Evolutionary conservation across 2,797 vertebrate genomes (phyloP).

Genomic region (Onychomys arenicola): DNA sequence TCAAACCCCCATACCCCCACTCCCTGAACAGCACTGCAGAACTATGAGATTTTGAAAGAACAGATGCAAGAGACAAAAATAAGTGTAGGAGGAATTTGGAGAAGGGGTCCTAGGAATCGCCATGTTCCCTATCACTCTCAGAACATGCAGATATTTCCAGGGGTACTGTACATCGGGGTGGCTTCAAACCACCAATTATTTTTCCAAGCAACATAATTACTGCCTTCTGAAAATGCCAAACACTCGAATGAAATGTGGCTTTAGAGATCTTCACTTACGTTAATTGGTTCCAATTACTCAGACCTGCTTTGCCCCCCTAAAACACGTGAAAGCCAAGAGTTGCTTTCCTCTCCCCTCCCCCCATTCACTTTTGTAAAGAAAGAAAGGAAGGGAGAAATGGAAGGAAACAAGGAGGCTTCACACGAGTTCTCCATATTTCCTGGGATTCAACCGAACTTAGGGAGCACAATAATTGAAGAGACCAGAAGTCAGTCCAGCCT

Average conservation of each 20-base stretch:
- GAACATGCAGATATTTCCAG: slow-evolving; percentile 78
- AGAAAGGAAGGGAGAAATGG: neutral
- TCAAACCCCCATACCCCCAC: slow-evolving; percentile 17
- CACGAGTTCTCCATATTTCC: neutral
- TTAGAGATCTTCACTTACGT: slow-evolving; percentile 85
- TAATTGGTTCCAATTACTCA: slow-evolving; percentile 83
- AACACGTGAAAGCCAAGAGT: slow-evolving; percentile 71
- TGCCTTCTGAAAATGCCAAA: slow-evolving; percentile 82
- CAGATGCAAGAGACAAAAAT: slow-evolving; percentile 77
- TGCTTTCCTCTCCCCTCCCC: neutral
- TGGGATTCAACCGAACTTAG: neutral
- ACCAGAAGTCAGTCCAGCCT: slow-evolving; percentile 32
- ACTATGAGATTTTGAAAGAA: slow-evolving; percentile 73
- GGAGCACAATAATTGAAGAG: slow-evolving; percentile 73
- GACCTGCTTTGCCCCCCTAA: slow-evolving; percentile 66
- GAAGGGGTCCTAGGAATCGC: slow-evolving; percentile 81
- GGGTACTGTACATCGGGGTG: slow-evolving; percentile 82
- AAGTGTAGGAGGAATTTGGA: slow-evolving; percentile 81
- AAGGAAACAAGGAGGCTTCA: neutral
- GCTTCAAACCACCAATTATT: slow-evolving; percentile 85
- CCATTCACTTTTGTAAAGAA: slow-evolving; percentile 41
- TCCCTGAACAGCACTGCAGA: slow-evolving; percentile 73
- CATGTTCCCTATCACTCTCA: slow-evolving; percentile 70
- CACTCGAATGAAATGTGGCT: slow-evolving; percentile 83
- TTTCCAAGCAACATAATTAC: slow-evolving; percentile 84